Evolutionary conservation across 1,140 invertebrate species (phyloP), one percentile per base, ranked within the genome.

Genomic region (Mizuhopecten yessoensis): DNA sequence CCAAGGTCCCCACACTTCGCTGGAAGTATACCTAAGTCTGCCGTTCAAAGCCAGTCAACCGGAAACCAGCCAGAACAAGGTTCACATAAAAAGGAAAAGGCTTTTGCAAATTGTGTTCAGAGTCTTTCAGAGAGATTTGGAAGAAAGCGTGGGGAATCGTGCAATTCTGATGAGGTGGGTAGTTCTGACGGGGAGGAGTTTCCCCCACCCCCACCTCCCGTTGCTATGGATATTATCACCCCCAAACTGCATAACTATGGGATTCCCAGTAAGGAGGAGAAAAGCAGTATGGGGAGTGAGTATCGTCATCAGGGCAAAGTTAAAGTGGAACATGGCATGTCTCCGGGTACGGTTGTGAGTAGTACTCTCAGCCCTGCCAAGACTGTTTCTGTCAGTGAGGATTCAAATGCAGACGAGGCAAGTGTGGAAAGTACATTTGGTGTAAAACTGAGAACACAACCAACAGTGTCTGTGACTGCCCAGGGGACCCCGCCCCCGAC

Each of bases 81-180:
- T 89, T 33, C 92, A 33, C 45, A 57, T 87, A 57, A 17, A 20
- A 95, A 96, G 42, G 94, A 96, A 88, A 94, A 96, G 87, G 96
- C 95, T 7, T 97, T 97, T 95, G 96, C 96, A 15, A 95, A 95
- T 90, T 97, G 97, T 95, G 96, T 97, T 34, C 96, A 97, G 93
- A 96, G 95, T 93, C 92, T 97, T 75, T 96, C 96, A n/a, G 95
- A 95, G 57, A 94, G 95, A 33, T 97, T 97, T 94, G 95, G 95
- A 17, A 95, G 95, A 88, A 95, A 94, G 89, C 94, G 94, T 87
- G 93, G 92, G 34, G 94, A 95, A 15, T 87, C 86, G 33, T 91
- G 88, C 86, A 92, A 92, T 90, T 89, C 93, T 57, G 93, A 94
- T 45, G 93, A 94, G 57, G 87, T 89, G 42, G 45, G 90, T 29